phyloP scores from a whole-genome alignment of 2,888 invertebrate species.

The Bimastos eiseni region DNA sequence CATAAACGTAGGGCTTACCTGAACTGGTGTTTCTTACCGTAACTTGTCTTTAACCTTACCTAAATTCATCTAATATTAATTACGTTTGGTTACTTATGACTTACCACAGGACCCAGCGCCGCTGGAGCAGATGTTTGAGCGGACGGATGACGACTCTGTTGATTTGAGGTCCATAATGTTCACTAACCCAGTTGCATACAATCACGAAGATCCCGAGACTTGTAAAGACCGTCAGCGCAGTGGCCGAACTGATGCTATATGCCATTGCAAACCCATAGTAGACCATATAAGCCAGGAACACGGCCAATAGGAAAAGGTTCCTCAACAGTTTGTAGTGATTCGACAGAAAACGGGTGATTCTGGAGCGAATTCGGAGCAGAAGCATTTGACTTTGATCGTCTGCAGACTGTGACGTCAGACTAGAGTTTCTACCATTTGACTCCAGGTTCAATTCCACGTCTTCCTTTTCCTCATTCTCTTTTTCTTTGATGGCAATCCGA shows the following conservation, averaged over 20 bases:
- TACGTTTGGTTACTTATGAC: not conserved
- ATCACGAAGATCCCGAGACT: not conserved
- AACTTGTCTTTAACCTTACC: not conserved
- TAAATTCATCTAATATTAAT: not conserved
- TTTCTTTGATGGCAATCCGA: not conserved
- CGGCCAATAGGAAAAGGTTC: not conserved
- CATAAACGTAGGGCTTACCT: not conserved
- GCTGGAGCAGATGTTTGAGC: not conserved
- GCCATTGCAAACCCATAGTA: constrained; percentile 16
- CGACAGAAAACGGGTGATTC: not conserved
- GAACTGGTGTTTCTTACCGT: not conserved
- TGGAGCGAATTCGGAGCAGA: not conserved
- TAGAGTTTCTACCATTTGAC: not conserved
- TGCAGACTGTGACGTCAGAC: not conserved
- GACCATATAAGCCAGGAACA: not conserved
- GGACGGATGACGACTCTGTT: not conserved
- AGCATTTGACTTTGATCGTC: not conserved
- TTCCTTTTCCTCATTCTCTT: not conserved
- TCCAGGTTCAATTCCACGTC: not conserved
- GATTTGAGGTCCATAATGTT: not conserved
- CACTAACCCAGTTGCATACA: not conserved
- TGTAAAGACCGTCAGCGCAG: not conserved
- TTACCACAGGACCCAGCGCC: not conserved
- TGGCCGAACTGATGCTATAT: not conserved
- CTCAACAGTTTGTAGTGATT: not conserved